These are phyloP conservation scores for Daphoenositta chrysoptera DNA, from an alignment of 2,113 vertebrate genomes.

Conservation along the genomic window DNA sequence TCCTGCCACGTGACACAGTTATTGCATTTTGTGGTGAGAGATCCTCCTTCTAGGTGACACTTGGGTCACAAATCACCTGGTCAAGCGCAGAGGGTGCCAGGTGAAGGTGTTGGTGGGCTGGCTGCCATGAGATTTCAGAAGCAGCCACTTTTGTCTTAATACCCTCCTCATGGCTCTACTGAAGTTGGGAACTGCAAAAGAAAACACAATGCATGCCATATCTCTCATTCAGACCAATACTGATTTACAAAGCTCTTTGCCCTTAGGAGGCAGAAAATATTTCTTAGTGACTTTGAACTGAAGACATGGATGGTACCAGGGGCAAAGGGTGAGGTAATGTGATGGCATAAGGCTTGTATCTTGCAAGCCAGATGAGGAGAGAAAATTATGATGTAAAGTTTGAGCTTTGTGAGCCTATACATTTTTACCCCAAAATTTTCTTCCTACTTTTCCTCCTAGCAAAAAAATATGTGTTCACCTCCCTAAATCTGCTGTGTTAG, in stretches of 20 bases:
- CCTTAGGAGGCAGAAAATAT: background rate
- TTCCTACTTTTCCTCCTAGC: background rate
- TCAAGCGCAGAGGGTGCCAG: accelerated
- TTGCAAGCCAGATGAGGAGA: background rate
- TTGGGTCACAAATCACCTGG: background rate
- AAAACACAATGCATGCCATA: background rate
- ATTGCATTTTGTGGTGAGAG: background rate
- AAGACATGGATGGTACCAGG: background rate
- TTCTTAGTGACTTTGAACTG: background rate
- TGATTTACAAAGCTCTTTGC: background rate
- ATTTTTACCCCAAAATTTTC: background rate
- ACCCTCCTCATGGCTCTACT: background rate
- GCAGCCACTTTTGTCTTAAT: background rate
- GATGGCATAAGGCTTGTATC: background rate
- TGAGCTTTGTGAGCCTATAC: background rate
- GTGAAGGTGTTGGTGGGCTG: background rate
- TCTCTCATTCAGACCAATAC: background rate
- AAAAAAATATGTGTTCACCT: background rate
- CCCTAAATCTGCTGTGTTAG: background rate
- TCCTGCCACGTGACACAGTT: background rate
- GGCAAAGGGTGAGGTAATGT: background rate
- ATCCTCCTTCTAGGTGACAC: background rate
- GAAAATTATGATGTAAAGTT: background rate
- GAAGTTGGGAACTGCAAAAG: background rate
- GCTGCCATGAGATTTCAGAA: background rate